Percentiles rank a stretch among this genome's conserved stretches.
Evolutionary conservation across 2,113 vertebrate species (phyloP).

Genomic region (Rhadina sibilatrix): DNA sequence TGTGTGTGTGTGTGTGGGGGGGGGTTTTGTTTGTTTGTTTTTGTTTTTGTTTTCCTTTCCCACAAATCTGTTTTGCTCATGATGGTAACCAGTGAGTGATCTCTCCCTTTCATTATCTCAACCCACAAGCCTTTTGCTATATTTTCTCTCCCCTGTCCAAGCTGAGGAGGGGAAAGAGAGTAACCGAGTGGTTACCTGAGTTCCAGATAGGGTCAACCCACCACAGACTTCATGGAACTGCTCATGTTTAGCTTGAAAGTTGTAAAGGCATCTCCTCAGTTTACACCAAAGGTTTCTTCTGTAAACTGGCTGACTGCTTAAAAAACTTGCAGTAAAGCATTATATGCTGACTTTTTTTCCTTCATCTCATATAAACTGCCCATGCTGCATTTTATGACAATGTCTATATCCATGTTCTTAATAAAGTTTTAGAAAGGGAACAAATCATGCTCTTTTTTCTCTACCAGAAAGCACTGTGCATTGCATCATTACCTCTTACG

Average conservation of each 20-base stretch:
- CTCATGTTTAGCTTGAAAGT: background rate
- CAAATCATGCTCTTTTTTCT: background rate
- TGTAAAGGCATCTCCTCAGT: background rate
- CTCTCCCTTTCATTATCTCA: background rate
- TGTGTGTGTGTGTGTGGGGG: too few species aligned
- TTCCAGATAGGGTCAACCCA: background rate
- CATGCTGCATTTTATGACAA: background rate
- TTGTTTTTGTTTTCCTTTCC: background rate
- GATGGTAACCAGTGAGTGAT: background rate
- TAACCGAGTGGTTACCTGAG: background rate
- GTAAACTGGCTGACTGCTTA: background rate
- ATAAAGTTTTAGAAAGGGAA: background rate
- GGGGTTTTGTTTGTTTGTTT: too few species aligned
- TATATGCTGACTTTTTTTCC: background rate
- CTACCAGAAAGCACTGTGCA: background rate
- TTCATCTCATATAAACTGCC: background rate
- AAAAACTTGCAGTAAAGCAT: background rate
- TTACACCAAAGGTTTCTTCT: background rate
- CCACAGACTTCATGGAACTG: background rate
- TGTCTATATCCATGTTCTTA: background rate
- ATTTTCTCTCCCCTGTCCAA: background rate
- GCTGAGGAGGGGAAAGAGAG: background rate
- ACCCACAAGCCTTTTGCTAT: rapidly evolving
- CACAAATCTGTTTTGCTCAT: rapidly evolving
- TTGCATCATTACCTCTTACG: background rate